Percentiles rank a stretch among this genome's conserved stretches.
Evolutionary conservation across 2,888 invertebrate genomes (phyloP).

Genomic region (Drosophila flavopinicola): DNA sequence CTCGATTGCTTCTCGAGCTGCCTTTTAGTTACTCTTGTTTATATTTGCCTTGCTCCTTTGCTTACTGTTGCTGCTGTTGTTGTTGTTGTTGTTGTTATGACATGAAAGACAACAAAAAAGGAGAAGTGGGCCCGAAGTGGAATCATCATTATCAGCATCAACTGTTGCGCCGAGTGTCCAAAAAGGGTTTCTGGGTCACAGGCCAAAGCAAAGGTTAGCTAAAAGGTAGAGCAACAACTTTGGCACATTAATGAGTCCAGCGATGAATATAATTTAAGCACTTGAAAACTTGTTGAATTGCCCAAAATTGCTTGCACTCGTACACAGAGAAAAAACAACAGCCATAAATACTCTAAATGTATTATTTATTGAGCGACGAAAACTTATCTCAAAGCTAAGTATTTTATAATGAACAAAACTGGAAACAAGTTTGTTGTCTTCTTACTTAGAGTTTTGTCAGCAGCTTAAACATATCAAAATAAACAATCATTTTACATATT

Average conservation of each 20-base stretch:
- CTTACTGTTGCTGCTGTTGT: background rate
- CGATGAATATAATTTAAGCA: slow-evolving; percentile 38
- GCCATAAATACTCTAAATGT: too few species aligned
- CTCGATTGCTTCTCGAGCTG: slow-evolving; percentile 9
- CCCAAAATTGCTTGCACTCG: slow-evolving; percentile 22
- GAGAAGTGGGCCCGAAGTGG: slow-evolving; percentile 5
- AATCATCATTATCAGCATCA: slow-evolving; percentile 47
- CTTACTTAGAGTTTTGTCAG: too few species aligned
- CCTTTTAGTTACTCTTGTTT: slow-evolving; percentile 63
- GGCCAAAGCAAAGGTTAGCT: slow-evolving; percentile 12
- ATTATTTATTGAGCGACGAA: too few species aligned
- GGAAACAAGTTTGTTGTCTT: too few species aligned
- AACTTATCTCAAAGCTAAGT: too few species aligned
- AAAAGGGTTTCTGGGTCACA: slow-evolving; percentile 36
- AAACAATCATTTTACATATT: too few species aligned
- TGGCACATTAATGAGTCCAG: slow-evolving; percentile 26
- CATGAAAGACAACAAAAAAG: slow-evolving; percentile 42
- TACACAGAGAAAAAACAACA: too few species aligned
- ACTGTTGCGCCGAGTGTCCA: slow-evolving; percentile 55
- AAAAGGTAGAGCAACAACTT: slow-evolving; percentile 23
- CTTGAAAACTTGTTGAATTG: slow-evolving; percentile 55
- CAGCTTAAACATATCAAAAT: too few species aligned
- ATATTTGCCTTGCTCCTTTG: slow-evolving; percentile 52
- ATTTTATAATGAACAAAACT: too few species aligned
- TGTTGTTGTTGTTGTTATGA: slow-evolving; percentile 61